phyloP scores from a whole-genome alignment of 2,113 vertebrate genomes.

The Ctenomys sociabilis region DNA sequence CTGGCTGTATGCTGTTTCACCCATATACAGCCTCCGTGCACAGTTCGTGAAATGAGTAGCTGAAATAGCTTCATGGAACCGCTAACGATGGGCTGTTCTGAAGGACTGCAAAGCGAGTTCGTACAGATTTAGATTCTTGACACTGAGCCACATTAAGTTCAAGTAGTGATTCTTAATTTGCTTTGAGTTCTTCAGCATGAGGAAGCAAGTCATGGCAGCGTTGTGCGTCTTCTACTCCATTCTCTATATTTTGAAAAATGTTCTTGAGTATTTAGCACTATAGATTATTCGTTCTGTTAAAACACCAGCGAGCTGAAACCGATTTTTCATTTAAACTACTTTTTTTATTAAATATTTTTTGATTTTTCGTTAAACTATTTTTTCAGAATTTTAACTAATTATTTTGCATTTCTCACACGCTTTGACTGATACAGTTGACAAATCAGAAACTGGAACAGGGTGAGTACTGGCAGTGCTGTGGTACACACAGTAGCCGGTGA shows the following conservation, averaged over 20 bases:
- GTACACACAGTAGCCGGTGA: not conserved
- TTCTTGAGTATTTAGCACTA: not conserved
- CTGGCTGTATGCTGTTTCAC: not conserved
- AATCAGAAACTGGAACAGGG: not conserved
- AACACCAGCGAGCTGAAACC: not conserved
- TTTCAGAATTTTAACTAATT: not conserved
- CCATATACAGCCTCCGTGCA: not conserved
- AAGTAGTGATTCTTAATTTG: not conserved
- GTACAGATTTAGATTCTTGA: not conserved
- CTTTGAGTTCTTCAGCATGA: not conserved
- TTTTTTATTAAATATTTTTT: not conserved
- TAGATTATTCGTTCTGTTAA: not conserved
- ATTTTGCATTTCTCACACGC: not conserved
- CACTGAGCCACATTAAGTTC: not conserved
- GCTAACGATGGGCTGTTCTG: not conserved
- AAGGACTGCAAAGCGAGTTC: not conserved
- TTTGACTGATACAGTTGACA: constrained; percentile 4
- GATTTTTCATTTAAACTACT: constrained; percentile 24
- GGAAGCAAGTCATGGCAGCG: not conserved
- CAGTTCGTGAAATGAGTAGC: not conserved
- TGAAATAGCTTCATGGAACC: not conserved
- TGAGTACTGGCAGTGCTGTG: not conserved
- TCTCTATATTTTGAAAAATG: not conserved
- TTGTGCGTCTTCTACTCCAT: not conserved
- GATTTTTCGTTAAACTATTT: constrained; percentile 24